Evolutionary conservation across 1,140 invertebrate species (phyloP).

Genomic region (Heliconius hermathena): DNA sequence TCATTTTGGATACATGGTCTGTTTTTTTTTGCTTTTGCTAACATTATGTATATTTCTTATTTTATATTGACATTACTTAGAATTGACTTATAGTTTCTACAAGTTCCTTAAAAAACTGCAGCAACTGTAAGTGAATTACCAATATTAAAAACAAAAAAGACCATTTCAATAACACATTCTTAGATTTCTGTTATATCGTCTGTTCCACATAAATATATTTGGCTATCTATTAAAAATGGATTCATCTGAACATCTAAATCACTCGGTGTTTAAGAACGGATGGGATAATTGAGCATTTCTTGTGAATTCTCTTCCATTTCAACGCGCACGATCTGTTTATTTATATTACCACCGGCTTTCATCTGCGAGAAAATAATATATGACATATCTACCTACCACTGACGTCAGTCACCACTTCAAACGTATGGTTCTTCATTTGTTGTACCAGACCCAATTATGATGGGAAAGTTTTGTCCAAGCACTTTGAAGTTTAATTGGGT

Average conservation of each 20-base stretch:
- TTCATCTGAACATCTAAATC: constrained; percentile 44
- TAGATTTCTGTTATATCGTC: background rate
- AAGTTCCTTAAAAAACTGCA: too few species aligned
- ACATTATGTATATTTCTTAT: too few species aligned
- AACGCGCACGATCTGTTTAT: constrained; percentile 76
- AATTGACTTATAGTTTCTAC: too few species aligned
- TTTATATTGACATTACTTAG: too few species aligned
- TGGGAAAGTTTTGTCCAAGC: constrained; percentile 47
- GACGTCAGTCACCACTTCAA: constrained; percentile 56
- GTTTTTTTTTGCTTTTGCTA: too few species aligned
- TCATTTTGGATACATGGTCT: too few species aligned
- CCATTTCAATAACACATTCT: too few species aligned
- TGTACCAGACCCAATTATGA: constrained; percentile 58
- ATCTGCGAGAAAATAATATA: constrained; percentile 62
- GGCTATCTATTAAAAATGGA: background rate
- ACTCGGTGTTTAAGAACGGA: constrained; percentile 53
- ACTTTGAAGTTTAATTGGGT: constrained; percentile 13
- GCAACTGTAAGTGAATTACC: too few species aligned
- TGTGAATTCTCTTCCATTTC: constrained; percentile 68
- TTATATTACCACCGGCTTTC: constrained; percentile 73
- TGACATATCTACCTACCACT: constrained; percentile 46
- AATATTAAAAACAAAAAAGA: too few species aligned
- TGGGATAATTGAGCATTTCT: constrained; percentile 65
- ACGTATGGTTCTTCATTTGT: constrained; percentile 10
- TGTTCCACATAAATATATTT: background rate